These are phyloP conservation scores for Actinia tenebrosa DNA, from an alignment of 64 coral and sea anemone species.

Conservation along the genomic window DNA sequence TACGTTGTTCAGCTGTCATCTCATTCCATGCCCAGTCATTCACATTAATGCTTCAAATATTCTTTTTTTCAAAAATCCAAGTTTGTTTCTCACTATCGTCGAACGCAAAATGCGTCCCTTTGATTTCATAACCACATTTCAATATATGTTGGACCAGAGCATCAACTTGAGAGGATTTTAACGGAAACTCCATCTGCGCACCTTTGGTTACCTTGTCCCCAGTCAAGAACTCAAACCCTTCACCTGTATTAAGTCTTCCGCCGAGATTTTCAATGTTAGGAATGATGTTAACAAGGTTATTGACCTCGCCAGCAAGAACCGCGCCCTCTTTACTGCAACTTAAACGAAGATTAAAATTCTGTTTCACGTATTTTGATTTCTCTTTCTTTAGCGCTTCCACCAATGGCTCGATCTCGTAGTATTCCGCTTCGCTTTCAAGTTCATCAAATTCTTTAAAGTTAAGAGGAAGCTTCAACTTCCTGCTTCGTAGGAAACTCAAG, in stretches of 20 bases:
- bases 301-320: conserved; percentile 41
- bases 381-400: conserved; percentile 37
- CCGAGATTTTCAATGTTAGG: conserved; percentile 27
- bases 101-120: conserved; percentile 34
- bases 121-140: conserved; percentile 38
- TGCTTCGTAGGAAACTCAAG: conserved; percentile 56
- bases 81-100: conserved; percentile 46
- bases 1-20: too few relatives aligned
- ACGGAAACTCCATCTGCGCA: conserved; percentile 42
- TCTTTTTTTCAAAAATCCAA: conserved; percentile 41
- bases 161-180: conserved; percentile 41
- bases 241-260: conserved; percentile 7
- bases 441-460: conserved; percentile 62
- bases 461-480: conserved; percentile 42
- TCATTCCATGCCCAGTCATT: too few relatives aligned
- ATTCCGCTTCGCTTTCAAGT: conserved; percentile 62
- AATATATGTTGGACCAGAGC: conserved; percentile 46
- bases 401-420: conserved; percentile 50
- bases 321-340: conserved; percentile 39
- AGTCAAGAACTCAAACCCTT: conserved; percentile 22
- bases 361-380: neutral
- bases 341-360: conserved; percentile 29
- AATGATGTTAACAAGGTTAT: conserved; percentile 21
- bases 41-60: neutral
- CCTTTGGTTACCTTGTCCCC: conserved; percentile 21